A percentile compares a stretch with the other conserved stretches of the same genome.
phyloP scores from a whole-genome alignment of 64 coral and sea anemone genomes.

The Pocillopora damicornis region DNA sequence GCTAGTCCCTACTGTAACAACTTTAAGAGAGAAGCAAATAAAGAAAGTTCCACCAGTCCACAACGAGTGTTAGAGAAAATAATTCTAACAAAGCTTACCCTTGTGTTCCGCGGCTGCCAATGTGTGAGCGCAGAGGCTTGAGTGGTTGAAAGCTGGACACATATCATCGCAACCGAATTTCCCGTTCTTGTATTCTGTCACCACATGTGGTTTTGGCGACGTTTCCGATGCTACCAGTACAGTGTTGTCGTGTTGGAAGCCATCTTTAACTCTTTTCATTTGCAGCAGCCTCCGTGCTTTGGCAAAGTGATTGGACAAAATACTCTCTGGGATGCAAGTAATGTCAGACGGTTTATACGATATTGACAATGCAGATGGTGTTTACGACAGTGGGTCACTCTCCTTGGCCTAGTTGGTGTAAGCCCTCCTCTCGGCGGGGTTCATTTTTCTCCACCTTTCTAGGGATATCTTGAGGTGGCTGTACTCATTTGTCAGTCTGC shows the following conservation, averaged over 20 bases:
- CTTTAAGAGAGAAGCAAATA: too few species aligned
- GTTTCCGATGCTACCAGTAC: conserved; percentile 34
- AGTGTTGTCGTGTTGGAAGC: conserved; percentile 24
- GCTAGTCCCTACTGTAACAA: too few species aligned
- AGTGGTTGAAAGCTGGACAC: not conserved
- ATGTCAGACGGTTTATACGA: conserved; percentile 28
- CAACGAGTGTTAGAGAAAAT: too few species aligned
- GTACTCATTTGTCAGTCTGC: conserved; percentile 24
- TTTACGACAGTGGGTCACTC: conserved; percentile 8
- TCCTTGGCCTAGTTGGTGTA: conserved; percentile 40
- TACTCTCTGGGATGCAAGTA: conserved; percentile 8
- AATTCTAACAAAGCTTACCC: conserved; percentile 10
- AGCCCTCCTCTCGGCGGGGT: conserved; percentile 15
- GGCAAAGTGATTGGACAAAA: conserved; percentile 17
- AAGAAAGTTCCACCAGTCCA: too few species aligned
- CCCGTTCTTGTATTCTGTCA: not conserved
- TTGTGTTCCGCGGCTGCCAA: conserved; percentile 41
- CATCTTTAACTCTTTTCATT: conserved; percentile 23
- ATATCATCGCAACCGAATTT: too few species aligned
- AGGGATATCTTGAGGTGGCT: not conserved
- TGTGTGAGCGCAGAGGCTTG: conserved; percentile 34
- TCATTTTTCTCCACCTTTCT: conserved; percentile 41
- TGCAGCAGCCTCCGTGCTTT: conserved; percentile 30
- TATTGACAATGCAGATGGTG: conserved; percentile 10
- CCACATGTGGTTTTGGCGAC: conserved; percentile 32